Base-by-base conservation (phyloP, 1,140 invertebrate genomes). In the Agraylea sexmaculata region DNA sequence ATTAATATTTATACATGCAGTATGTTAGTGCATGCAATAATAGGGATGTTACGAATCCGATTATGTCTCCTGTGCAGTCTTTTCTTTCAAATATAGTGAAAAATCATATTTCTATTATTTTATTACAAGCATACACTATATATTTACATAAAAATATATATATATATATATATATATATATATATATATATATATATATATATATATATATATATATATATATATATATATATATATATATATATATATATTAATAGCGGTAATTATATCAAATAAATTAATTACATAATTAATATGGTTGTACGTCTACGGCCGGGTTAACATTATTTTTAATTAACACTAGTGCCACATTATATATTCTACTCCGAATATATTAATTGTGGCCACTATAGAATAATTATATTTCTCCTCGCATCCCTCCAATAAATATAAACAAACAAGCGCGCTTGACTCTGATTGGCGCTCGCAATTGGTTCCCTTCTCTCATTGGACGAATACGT, bases 141-240 rank as follows among this genome's bases (percentile, higher is more conserved):
- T 15, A 17, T 12, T 23, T 19, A 12, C 19, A 17, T 16, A 11
- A 36, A 36, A 36, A 21, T 20, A 13, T 10, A 21, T 36, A 36
- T 19, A 19, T 11, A 21, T 20, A 20, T n/a, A 20, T 17, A 18
- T 17, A 8, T 2, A 11, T 18, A 19, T 15, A 8, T 17, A 36
- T 20, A 13, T 36, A 10, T 19, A 3, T 21, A 19, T 21, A 10
- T 10, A 36, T 36, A 17, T 13, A 19, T n/a, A 30, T 30, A 35
- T 35, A 35, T 35, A 35, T 35, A 19, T 35, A 18, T 35, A 5
- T 35, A 19, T 6, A 5, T 19, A 25, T 25, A 17, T 35, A 15
- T 35, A 35, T 17, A 7, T 12, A 11, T 19, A 21, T 8, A 12
- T 11, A 17, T 18, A 17, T 21, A 17, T 35, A 19, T 5, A 35